These are phyloP conservation scores for Piprites chloris DNA, from an alignment of 2,113 vertebrate species.

Conservation along the genomic window DNA sequence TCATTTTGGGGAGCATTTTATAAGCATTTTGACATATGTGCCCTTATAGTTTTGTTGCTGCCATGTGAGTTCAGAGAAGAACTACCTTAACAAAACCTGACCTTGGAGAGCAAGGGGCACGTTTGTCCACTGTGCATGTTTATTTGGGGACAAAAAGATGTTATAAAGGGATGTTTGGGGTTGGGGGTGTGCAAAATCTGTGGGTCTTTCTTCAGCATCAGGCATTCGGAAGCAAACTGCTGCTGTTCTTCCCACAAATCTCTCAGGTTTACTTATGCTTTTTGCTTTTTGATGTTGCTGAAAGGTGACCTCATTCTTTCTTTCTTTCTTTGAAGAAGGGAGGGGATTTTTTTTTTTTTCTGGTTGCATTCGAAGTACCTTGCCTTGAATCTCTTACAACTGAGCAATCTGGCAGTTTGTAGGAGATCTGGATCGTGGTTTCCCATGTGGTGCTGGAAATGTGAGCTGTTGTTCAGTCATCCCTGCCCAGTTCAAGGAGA, in stretches of 20 bases:
- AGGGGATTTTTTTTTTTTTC: background rate
- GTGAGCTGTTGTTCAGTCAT: background rate
- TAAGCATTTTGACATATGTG: accelerated
- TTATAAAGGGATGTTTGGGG: background rate
- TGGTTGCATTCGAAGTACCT: background rate
- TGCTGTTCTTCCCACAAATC: background rate
- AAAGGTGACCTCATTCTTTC: background rate
- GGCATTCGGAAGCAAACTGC: background rate
- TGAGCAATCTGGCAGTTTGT: background rate
- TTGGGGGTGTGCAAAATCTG: background rate
- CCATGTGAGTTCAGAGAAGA: background rate
- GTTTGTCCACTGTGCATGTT: accelerated
- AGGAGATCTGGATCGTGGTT: background rate
- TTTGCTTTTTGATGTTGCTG: background rate
- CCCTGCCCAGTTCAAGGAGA: background rate
- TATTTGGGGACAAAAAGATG: background rate
- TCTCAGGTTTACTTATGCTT: background rate
- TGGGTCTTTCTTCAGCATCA: background rate
- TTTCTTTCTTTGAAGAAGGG: background rate
- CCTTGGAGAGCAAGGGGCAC: background rate
- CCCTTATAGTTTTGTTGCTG: background rate
- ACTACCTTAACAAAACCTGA: background rate
- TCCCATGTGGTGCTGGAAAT: background rate
- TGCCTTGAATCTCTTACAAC: background rate
- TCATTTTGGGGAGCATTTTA: background rate